Conservation (phyloP, 2,888 invertebrate genomes). For the Clostera curtula region DNA sequence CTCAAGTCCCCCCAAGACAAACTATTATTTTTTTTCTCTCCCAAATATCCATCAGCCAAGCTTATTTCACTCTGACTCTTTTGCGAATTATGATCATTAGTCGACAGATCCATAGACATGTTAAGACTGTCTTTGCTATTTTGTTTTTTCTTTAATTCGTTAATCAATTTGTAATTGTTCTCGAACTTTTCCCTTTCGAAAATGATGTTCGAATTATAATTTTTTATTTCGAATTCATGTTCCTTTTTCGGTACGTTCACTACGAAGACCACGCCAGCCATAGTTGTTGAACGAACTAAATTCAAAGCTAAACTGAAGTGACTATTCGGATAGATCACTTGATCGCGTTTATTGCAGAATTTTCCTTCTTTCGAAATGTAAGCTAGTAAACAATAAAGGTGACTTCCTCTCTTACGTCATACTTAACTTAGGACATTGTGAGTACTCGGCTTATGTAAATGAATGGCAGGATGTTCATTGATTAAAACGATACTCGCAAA, state of each 20-base stretch:
- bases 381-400: too few relatives aligned
- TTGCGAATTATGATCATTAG: conserved; percentile 20
- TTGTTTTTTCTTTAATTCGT: conserved; percentile 32
- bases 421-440: too few relatives aligned
- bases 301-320: too few relatives aligned
- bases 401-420: too few relatives aligned
- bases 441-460: too few relatives aligned
- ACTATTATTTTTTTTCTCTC: conserved; percentile 18
- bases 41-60: conserved; percentile 17
- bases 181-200: conserved; percentile 29
- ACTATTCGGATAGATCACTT: too few relatives aligned
- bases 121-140: conserved; percentile 4
- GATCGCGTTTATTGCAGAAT: too few relatives aligned
- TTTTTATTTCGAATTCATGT: conserved; percentile 51
- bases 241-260: conserved; percentile 72
- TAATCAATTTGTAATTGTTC: conserved; percentile 24
- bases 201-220: conserved; percentile 20
- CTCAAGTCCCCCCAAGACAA: conserved; percentile 41
- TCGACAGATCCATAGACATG: not conserved
- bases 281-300: conserved; percentile 27
- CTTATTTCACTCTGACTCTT: conserved; percentile 37
- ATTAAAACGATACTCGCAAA: too few relatives aligned
- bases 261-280: conserved; percentile 76
- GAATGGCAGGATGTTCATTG: too few relatives aligned
- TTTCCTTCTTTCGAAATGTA: too few relatives aligned